Evolutionary conservation across 2,797 vertebrate species (phyloP).

Genomic region (Scolopax bukidnonensis): DNA sequence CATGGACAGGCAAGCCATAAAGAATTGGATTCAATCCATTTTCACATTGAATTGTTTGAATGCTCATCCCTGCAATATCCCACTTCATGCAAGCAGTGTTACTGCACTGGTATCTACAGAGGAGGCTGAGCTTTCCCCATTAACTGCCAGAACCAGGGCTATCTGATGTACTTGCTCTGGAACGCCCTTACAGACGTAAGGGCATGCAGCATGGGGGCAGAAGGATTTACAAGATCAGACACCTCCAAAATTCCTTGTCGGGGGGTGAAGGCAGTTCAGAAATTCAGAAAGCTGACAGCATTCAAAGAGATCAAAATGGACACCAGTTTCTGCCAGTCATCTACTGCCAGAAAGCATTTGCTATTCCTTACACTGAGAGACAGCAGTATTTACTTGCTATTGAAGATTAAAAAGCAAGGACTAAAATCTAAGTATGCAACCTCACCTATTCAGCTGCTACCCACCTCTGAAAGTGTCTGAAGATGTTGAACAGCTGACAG

Average conservation of each 20-base stretch:
- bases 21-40: neutral
- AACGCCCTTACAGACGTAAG: accelerated
- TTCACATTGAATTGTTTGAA: neutral
- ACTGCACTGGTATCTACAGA: neutral
- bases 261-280: neutral
- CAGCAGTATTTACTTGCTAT: neutral
- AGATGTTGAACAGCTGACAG: neutral
- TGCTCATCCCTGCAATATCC: neutral
- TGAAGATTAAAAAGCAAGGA: neutral
- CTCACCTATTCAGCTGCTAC: neutral
- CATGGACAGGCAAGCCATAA: neutral
- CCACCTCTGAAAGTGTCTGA: neutral
- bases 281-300: neutral
- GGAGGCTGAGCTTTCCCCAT: neutral
- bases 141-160: neutral
- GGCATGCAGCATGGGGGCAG: neutral
- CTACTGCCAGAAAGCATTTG: neutral
- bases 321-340: neutral
- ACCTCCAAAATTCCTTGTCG: neutral
- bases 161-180: neutral
- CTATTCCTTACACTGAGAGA: neutral
- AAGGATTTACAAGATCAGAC: neutral
- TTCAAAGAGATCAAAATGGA: neutral
- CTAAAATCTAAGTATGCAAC: neutral
- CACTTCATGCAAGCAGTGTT: neutral